phyloP scores from a whole-genome alignment of 1,140 invertebrate genomes.

The Trachymyrmex cornetzi region DNA sequence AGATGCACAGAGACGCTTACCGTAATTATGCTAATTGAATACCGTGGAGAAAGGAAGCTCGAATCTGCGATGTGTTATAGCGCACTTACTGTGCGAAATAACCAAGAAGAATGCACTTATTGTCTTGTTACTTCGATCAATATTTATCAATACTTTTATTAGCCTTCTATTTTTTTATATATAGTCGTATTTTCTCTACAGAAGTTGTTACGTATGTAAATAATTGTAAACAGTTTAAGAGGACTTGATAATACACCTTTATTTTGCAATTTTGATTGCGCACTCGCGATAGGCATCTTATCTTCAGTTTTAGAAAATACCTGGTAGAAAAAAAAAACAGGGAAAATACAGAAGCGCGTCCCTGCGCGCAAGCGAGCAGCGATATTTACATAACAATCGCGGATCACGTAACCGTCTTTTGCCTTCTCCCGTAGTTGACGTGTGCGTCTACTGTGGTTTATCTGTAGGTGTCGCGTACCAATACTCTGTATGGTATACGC shows the following conservation, averaged over 20 bases:
- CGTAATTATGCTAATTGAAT: constrained; percentile 8
- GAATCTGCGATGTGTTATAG: constrained; percentile 2
- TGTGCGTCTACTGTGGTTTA: constrained; percentile 68
- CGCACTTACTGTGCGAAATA: background rate
- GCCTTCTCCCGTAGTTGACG: constrained; percentile 72
- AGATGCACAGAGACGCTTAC: constrained; percentile 21
- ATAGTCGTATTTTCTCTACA: background rate
- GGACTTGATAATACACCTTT: background rate
- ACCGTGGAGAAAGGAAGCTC: constrained; percentile 7
- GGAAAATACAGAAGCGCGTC: constrained; percentile 68
- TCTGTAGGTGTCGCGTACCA: constrained; percentile 74
- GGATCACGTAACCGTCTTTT: constrained; percentile 84
- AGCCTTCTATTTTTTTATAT: background rate
- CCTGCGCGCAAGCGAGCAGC: constrained; percentile 80
- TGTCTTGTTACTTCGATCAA: background rate
- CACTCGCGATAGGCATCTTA: background rate
- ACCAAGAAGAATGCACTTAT: background rate
- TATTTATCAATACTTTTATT: background rate
- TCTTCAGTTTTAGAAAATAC: constrained; percentile 13
- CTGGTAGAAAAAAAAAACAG: constrained; percentile 1
- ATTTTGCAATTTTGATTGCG: background rate
- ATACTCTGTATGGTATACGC: constrained; percentile 72
- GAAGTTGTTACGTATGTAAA: background rate
- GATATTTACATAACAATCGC: constrained; percentile 86
- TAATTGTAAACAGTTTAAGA: background rate